Evolutionary conservation across 35 echinoderm and acorn worm genomes (phyloP), one percentile per base, ranked within the genome.

Genomic region (Antedon bifida): DNA sequence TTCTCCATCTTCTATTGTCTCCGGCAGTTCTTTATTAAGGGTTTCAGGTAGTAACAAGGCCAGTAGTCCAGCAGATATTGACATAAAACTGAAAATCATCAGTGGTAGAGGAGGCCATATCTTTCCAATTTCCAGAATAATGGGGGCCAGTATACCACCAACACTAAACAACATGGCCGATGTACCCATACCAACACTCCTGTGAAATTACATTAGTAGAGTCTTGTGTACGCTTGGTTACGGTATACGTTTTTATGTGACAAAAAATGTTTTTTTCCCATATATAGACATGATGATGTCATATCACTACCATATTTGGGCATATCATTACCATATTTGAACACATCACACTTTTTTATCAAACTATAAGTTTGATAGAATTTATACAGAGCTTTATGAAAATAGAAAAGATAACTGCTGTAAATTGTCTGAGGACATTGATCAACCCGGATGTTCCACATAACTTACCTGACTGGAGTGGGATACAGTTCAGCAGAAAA

Each of bases 1-100:
- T 75, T 91, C 93, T 46, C 89, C 93, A 51, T 96, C 93, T 82
- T 89, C 87, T 8, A 96, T 82, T 1, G 93, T 96, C 76, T 96
- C 89, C 36, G 93, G 89, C 34, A 96, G 82, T 34, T 91, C 81
- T 21, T 82, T 84, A 21, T 87, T 90, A 26, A 76, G 38, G 33
- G 93, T 89, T 83, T 96, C 89, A 12, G 93, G 93, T 4, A 96
- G 46, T 0, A 89, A 51, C 28, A 96, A 82, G 0, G 87, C 89
- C 2, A 96, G 39, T 3, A 89, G 28, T 12, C 89, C 93, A 0
- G 90, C 89, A 26, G 78, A 13, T 0, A 96, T 45, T 3, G 90
- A 56, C 34, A 36, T 74, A 3, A 36, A 33, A 39, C 93, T 87
- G 82, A 92, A 96, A 0, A 96, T 79, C 10, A 91, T 33, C 31